Evolutionary conservation across 2,888 invertebrate genomes (phyloP), one percentile per base, ranked within the genome.

Genomic region (Dromius quadrimaculatus): DNA sequence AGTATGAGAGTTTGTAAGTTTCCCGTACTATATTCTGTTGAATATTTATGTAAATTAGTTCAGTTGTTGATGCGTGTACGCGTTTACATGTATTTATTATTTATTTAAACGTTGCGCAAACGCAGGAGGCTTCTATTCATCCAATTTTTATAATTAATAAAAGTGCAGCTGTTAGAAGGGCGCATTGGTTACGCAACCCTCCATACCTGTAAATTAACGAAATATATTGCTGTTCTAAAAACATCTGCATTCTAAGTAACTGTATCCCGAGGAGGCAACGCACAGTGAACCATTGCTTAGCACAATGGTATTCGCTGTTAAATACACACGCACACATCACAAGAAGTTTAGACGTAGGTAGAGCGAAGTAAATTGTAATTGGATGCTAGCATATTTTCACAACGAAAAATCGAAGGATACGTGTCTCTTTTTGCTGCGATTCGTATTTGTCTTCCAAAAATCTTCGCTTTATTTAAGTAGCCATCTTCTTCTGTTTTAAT

Each of bases 171-270:
- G n/a, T n/a, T n/a, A 34, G 54, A 36, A 64, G 66, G 66, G 66
- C 65, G 66, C 54, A 66, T 41, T 43, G 59, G 68, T 68, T 68
- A 68, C 59, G 59, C 59, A 59, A 68, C 66, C 59, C 54, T 34
- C 57, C 19, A 17, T 68, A 68, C 68, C 68, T 68, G 68, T 57
- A 68, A 68, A 68, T 59, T 68, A 59, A 68, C 68, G 59, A 68
- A 68, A 68, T 68, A 68, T 43, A 54, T 65, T 45, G 59, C 59
- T 59, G 68, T 68, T 68, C 59, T 59, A 59, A 68, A 68, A 68
- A 68, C 68, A 68, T 68, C 68, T 68, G 68, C 68, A 68, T 68
- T 68, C 59, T 68, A 68, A 68, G 68, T 68, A 68, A 68, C 68
- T 68, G 68, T 68, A 68, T 15, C 59, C 36, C 68, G 28, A 54